Base-by-base conservation (phyloP, 2,797 vertebrate species). In the Cryptoblepharus egeriae region DNA sequence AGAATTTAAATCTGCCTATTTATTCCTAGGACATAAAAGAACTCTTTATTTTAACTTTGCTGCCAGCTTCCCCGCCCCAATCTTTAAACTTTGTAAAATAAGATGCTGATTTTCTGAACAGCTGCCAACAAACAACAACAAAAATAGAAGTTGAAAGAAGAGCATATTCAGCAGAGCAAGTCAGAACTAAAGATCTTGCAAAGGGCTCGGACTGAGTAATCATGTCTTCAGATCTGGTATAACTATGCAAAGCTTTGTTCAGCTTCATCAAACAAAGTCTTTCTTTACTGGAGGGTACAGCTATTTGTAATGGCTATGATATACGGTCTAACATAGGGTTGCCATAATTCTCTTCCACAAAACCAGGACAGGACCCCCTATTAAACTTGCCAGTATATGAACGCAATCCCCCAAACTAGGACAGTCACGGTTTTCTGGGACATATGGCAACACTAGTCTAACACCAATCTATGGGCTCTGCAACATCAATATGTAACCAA, bases 81-180 rank as follows among this genome's bases (percentile, higher is more conserved):
- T 87, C 90, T 93, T 93, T 93, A 92, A 90, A 76, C 75, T 92
- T 87, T 90, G 68, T 85, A 52, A 24, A 88, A 69, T 15, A 88
- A 85, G 89, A 81, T 68, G 88, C 52, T 81, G 79, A 81, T 49
- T 90, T 93, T 88, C 72, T 90, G 89, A 83, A 88, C 90, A 72
- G 30, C 83, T 28, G 83, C 80, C 67, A 88, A 82, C 37, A 30
- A 76, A 89, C 60, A 75, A 20, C 75, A 75, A 20, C 75, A 77
- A 88, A 90, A 88, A 52, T 7, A 30, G 37, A 35, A 58, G 73
- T 49, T 86, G 71, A 35, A 85, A 78, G 65, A 80, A 89, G 45
- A 74, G 39, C 55, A 88, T 81, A 37, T 85, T 12, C 85, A 76
- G 5, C 28, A 84, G 84, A 88, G 20, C 37, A 81, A 87, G 67